Conservation (phyloP, 1,140 invertebrate genomes). For the Epicauta chinensis region DNA sequence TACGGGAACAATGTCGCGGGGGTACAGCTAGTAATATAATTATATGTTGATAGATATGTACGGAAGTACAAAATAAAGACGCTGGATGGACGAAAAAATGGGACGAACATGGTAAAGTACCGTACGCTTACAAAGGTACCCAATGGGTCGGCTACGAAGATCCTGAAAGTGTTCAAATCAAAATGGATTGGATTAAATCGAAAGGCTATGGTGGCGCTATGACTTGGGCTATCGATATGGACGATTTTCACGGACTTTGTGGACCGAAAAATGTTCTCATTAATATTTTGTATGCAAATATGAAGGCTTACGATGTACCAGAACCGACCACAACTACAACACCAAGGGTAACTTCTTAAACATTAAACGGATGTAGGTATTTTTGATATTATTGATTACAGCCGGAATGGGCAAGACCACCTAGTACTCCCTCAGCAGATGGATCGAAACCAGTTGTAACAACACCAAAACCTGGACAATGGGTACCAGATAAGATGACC, state of each 20-base stretch:
- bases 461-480: constrained; percentile 31
- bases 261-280: constrained; percentile 66
- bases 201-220: constrained; percentile 80
- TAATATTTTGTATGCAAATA: constrained; percentile 62
- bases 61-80: constrained; percentile 58
- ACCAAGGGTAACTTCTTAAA: constrained; percentile 49
- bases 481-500: constrained; percentile 27
- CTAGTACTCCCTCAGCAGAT: constrained; percentile 51
- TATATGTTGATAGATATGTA: constrained; percentile 59
- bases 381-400: constrained; percentile 37
- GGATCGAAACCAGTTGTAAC: constrained; percentile 29
- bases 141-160: constrained; percentile 94
- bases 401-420: constrained; percentile 65
- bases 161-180: constrained; percentile 68
- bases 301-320: constrained; percentile 70
- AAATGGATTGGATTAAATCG: constrained; percentile 78
- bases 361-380: background rate
- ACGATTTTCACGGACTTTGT: constrained; percentile 73
- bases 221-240: constrained; percentile 88
- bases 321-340: constrained; percentile 59
- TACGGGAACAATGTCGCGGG: too few species aligned
- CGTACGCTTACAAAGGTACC: constrained; percentile 79
- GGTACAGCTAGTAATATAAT: background rate
- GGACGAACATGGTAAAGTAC: constrained; percentile 74
- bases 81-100: constrained; percentile 74